These are phyloP conservation scores for Helicolenus hilgendorfi DNA, from an alignment of 2,797 vertebrate genomes.

Conservation along the genomic window DNA sequence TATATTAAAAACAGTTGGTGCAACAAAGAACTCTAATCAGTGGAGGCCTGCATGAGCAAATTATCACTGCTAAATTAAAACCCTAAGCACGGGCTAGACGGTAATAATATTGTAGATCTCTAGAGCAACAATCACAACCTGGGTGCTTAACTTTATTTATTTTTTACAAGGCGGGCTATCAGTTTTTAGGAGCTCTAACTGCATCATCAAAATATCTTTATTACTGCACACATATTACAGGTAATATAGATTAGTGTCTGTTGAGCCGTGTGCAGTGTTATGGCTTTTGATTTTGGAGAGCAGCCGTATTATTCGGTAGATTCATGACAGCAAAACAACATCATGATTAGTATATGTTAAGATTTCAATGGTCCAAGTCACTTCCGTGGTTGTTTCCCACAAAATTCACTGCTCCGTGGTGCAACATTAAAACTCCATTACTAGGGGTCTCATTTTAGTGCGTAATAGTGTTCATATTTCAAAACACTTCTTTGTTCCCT, in stretches of 20 bases:
- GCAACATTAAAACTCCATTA: constrained; percentile 88
- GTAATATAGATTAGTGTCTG: constrained; percentile 60
- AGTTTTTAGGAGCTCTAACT: constrained; percentile 71
- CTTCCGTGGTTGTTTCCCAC: constrained; percentile 57
- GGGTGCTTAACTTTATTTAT: constrained; percentile 82
- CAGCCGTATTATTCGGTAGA: constrained; percentile 55
- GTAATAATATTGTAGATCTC: constrained; percentile 86
- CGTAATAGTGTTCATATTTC: constrained; percentile 79
- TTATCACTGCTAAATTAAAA: constrained; percentile 99
- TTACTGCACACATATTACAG: constrained; percentile 51
- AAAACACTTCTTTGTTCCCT: constrained; percentile 75
- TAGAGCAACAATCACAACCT: constrained; percentile 83
- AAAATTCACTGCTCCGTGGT: constrained; percentile 62
- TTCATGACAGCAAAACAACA: constrained; percentile 56
- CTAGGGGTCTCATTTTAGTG: constrained; percentile 76
- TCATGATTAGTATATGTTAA: constrained; percentile 57
- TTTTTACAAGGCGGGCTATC: constrained; percentile 64
- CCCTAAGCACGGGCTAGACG: constrained; percentile 84
- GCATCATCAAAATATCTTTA: constrained; percentile 72
- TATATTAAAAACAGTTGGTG: constrained; percentile 97
- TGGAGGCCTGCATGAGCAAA: constrained; percentile 95
- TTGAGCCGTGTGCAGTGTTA: constrained; percentile 43
- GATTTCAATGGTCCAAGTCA: constrained; percentile 42
- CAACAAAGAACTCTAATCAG: constrained; percentile 96
- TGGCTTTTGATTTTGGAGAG: constrained; percentile 38